Evolutionary conservation across 2,797 vertebrate species (phyloP).

Genomic region (Helicolenus hilgendorfi): DNA sequence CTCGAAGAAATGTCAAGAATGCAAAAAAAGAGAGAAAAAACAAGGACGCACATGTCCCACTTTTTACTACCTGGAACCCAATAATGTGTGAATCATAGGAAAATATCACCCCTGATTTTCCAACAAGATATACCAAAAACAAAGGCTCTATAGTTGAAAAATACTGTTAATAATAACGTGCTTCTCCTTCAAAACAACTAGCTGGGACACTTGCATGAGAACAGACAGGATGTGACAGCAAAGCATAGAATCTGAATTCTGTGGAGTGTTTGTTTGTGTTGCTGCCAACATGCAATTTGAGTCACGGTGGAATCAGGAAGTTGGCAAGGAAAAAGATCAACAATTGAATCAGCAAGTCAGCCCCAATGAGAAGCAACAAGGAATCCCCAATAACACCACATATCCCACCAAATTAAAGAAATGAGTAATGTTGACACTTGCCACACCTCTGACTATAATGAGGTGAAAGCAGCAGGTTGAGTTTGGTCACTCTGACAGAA

Average conservation of each 20-base stretch:
- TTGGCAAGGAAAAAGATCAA: not conserved
- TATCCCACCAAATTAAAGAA: slow-evolving; percentile 34
- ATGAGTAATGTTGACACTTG: slow-evolving; percentile 31
- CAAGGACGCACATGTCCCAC: slow-evolving; percentile 44
- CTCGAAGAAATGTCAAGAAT: slow-evolving; percentile 86
- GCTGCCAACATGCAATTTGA: slow-evolving; percentile 17
- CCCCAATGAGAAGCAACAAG: not conserved
- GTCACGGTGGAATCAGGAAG: slow-evolving; percentile 37
- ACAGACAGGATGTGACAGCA: not conserved
- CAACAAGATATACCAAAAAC: not conserved
- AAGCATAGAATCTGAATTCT: not conserved
- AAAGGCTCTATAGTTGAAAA: not conserved
- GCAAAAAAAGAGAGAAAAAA: slow-evolving; percentile 54
- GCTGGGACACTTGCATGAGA: not conserved
- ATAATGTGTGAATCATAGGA: not conserved
- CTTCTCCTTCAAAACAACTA: not conserved
- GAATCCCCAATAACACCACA: slow-evolving; percentile 33
- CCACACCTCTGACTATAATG: slow-evolving; percentile 59
- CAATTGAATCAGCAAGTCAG: slow-evolving; percentile 16
- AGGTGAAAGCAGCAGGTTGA: slow-evolving; percentile 49
- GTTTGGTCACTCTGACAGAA: slow-evolving; percentile 55
- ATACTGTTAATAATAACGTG: not conserved
- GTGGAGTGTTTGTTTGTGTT: slow-evolving; percentile 17
- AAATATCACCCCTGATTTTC: not conserved
- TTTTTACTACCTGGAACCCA: slow-evolving; percentile 15